Evolutionary conservation across 2,797 vertebrate species (phyloP), one percentile per base, ranked within the genome.

Genomic region (Periparus ater): DNA sequence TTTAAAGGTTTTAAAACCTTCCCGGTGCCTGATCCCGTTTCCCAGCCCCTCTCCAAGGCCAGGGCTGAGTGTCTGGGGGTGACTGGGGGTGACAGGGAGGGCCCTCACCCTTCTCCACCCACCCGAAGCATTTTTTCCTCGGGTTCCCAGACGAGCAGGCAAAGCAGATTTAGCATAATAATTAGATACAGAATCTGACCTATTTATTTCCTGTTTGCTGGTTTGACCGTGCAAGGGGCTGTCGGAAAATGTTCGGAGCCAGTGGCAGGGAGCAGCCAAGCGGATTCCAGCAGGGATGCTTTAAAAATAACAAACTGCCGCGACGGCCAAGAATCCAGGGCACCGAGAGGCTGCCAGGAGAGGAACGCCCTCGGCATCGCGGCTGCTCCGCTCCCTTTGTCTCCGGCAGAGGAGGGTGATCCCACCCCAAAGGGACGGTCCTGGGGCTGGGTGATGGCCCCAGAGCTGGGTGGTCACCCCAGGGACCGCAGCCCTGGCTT

Each of bases 261-360:
- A 94, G 85, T 80, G 95, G 96, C 96, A 86, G 95, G 95, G 95
- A 95, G 94, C 96, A 90, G 95, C 95, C 96, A 93, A 96, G 95
- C 88, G 81, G 93, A 96, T 96, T 96, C 95, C 93, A 95, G 96
- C 94, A 82, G 94, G 95, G 95, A 95, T 95, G 95, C 94, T 95
- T 96, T 96, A 95, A 96, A 96, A 96, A 96, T 96, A 96, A 96
- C 96, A 96, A 96, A 90, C 88, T 3, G 86, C 94, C 51, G 83
- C 53, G 83, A 91, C 88, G 76, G 96, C 96, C 96, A 95, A 96
- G 90, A 96, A 96, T 96, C 95, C 91, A 65, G 95, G 96, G 93
- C 94, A 95, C 45, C 63, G 94, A 29, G 90, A 88, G 80, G 90
- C 93, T 93, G 95, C 95, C 96, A 95, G 91, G 38, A 78, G 93